phyloP scores from a whole-genome alignment of 2,797 vertebrate genomes.

The Ceryle rudis region DNA sequence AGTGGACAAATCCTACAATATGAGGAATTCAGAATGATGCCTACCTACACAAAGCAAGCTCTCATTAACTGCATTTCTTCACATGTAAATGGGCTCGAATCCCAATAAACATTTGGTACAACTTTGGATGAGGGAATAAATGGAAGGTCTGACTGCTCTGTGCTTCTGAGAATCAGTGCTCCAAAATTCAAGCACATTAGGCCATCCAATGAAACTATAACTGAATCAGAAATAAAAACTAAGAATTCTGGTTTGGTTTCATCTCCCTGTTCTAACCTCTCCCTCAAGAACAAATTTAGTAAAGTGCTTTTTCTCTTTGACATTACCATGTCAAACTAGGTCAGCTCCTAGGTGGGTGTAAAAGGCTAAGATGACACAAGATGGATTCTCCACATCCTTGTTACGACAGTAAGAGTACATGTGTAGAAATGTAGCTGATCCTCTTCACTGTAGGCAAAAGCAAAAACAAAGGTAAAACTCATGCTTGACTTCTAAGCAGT shows the following conservation, averaged over 20 bases:
- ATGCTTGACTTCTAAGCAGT: neutral
- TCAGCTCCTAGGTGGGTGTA: neutral
- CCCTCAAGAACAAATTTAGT: neutral
- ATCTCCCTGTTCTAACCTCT: neutral
- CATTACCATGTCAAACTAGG: neutral
- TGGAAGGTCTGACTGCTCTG: neutral
- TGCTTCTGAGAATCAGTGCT: neutral
- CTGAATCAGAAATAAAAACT: neutral
- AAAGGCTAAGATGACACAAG: neutral
- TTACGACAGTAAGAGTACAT: neutral
- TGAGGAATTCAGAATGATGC: neutral
- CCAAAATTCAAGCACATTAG: neutral
- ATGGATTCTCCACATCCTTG: neutral
- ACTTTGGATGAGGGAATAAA: neutral
- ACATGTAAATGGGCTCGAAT: neutral
- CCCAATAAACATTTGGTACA: neutral
- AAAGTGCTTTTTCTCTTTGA: neutral
- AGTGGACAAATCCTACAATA: neutral
- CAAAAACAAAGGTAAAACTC: neutral
- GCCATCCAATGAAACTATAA: neutral
- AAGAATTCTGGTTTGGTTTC: neutral
- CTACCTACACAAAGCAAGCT: neutral
- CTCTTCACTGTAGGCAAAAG: neutral
- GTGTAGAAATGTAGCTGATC: neutral
- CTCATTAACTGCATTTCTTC: neutral